Conservation (phyloP, 2,797 vertebrate species). For the Gambusia yucatana region DNA sequence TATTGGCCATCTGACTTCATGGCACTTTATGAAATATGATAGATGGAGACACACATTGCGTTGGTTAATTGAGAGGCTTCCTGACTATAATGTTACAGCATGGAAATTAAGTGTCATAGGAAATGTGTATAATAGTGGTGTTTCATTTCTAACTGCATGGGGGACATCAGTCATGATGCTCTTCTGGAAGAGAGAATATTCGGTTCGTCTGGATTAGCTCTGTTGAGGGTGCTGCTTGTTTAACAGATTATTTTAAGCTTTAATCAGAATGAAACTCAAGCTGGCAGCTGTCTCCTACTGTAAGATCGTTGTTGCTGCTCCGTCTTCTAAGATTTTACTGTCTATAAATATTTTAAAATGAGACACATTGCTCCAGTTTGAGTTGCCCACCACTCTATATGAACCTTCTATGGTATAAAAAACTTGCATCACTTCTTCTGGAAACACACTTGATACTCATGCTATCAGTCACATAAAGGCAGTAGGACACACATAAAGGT, state of each 20-base stretch:
- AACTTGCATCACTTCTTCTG: constrained; percentile 28
- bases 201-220: background rate
- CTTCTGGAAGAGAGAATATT: constrained; percentile 10
- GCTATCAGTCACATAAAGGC: constrained; percentile 30
- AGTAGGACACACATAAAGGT: constrained; percentile 5
- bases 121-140: constrained; percentile 1
- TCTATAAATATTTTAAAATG: constrained; percentile 25
- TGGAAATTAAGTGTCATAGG: constrained; percentile 8
- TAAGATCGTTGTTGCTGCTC: constrained; percentile 11
- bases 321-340: background rate
- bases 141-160: background rate
- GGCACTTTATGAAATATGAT: background rate
- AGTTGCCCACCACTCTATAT: constrained; percentile 11
- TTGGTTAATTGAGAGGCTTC: background rate
- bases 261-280: constrained; percentile 20
- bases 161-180: constrained; percentile 10
- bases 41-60: background rate
- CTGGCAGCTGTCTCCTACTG: constrained; percentile 13
- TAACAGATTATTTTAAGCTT: constrained; percentile 13
- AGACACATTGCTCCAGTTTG: background rate
- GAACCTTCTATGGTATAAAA: constrained; percentile 13
- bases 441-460: constrained; percentile 45
- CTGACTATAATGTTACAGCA: constrained; percentile 3
- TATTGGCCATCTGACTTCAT: background rate
- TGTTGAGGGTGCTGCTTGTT: background rate